phyloP scores from a whole-genome alignment of 2,888 invertebrate species.

The Norana najaformis region DNA sequence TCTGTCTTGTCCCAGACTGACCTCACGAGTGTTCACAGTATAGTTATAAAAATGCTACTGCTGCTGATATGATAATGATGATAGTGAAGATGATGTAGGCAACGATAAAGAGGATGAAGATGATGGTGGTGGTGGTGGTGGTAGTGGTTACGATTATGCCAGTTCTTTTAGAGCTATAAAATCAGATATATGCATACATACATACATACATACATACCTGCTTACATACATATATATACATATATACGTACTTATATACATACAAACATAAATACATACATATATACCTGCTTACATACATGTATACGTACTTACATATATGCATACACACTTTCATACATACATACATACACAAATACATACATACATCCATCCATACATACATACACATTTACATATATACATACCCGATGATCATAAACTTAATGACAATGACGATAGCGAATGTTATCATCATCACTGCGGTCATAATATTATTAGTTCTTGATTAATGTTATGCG shows the following conservation, averaged over 20 bases:
- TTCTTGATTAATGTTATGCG: neutral
- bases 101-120: too few relatives aligned
- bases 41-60: too few relatives aligned
- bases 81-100: too few relatives aligned
- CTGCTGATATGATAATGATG: too few relatives aligned
- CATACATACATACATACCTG: neutral
- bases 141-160: too few relatives aligned
- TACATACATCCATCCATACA: slow-evolving; percentile 28
- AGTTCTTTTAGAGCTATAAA: too few relatives aligned
- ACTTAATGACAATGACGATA: neutral
- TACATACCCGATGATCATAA: neutral
- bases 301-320: slow-evolving; percentile 16
- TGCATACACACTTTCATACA: slow-evolving; percentile 27
- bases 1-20: too few relatives aligned
- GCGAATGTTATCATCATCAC: too few relatives aligned
- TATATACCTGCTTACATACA: slow-evolving; percentile 8
- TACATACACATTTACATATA: slow-evolving; percentile 29
- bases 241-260: neutral
- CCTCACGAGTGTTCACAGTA: too few relatives aligned
- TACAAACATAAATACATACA: slow-evolving; percentile 1
- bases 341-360: slow-evolving; percentile 24
- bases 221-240: slow-evolving; percentile 18
- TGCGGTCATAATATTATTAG: too few relatives aligned
- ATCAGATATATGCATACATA: too few relatives aligned
- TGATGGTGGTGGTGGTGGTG: too few relatives aligned